Conservation (phyloP, 2,113 vertebrate species). For the Calidris pygmaea region DNA sequence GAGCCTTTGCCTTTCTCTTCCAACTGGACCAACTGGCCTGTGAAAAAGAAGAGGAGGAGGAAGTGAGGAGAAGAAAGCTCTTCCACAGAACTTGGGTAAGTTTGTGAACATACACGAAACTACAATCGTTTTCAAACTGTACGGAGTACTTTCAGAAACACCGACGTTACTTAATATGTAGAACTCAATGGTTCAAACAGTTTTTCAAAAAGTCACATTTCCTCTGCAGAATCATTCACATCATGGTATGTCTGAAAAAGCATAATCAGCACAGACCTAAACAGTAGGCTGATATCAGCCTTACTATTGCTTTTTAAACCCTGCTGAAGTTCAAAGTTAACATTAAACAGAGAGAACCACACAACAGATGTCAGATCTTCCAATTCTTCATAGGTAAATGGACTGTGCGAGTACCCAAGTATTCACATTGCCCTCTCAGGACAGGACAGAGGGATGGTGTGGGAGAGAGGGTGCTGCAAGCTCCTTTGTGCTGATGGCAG, state of each 20-base stretch:
- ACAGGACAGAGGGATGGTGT: background rate
- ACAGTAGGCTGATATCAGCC: background rate
- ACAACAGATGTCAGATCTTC: background rate
- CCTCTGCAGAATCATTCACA: background rate
- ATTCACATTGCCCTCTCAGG: background rate
- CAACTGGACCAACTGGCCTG: conserved; percentile 82
- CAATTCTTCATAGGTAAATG: background rate
- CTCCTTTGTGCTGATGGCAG: background rate
- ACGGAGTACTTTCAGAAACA: background rate
- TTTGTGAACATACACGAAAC: background rate
- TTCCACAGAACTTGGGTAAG: background rate
- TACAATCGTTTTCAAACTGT: background rate
- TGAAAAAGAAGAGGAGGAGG: background rate
- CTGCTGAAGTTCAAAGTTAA: background rate
- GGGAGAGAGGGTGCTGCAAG: background rate
- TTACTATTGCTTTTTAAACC: background rate
- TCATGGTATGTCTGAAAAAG: background rate
- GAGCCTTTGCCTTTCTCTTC: conserved; percentile 89
- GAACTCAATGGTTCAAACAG: background rate
- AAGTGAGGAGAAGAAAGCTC: background rate
- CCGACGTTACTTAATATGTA: background rate
- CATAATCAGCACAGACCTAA: background rate
- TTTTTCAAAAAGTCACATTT: background rate
- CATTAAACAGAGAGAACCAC: background rate
- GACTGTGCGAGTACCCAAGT: background rate